Evolutionary conservation across 2,113 vertebrate species (phyloP).

Genomic region (Paedocypris sp.): DNA sequence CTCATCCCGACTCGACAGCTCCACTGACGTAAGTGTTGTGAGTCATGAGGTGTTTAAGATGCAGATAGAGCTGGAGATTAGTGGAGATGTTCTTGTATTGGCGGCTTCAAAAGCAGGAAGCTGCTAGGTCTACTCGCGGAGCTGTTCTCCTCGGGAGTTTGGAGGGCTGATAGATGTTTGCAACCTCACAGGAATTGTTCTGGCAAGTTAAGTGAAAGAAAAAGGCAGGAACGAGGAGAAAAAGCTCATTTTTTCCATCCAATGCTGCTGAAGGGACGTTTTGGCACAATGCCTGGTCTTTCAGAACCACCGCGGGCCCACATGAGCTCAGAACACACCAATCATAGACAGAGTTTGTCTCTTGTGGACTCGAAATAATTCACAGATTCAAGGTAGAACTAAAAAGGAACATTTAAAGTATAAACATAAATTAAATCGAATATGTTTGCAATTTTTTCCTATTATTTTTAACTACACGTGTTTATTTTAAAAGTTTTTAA

Average conservation of each 20-base stretch:
- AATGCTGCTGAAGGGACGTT: conserved; percentile 19
- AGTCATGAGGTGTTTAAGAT: conserved; percentile 20
- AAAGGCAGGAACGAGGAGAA: conserved; percentile 14
- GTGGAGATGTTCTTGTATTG: neutral
- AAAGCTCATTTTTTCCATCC: conserved; percentile 35
- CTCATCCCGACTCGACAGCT: conserved; percentile 21
- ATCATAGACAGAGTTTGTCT: no score
- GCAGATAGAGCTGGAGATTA: conserved; percentile 30
- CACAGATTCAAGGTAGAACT: no score
- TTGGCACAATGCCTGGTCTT: conserved; percentile 19
- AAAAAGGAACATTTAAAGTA: no score
- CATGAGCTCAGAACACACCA: no score
- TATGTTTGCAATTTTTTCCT: no score
- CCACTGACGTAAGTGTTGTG: conserved; percentile 20
- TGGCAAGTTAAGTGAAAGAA: conserved; percentile 12
- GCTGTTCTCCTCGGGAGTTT: neutral
- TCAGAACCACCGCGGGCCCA: no score
- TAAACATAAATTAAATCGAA: no score
- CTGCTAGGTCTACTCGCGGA: neutral
- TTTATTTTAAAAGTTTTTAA: no score
- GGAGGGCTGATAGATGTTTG: neutral
- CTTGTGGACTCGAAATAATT: no score
- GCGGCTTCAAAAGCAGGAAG: no score
- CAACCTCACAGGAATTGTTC: conserved; percentile 13
- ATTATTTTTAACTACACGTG: no score